Conservation (phyloP, 1,140 invertebrate species). For the Carposina sasakii region DNA sequence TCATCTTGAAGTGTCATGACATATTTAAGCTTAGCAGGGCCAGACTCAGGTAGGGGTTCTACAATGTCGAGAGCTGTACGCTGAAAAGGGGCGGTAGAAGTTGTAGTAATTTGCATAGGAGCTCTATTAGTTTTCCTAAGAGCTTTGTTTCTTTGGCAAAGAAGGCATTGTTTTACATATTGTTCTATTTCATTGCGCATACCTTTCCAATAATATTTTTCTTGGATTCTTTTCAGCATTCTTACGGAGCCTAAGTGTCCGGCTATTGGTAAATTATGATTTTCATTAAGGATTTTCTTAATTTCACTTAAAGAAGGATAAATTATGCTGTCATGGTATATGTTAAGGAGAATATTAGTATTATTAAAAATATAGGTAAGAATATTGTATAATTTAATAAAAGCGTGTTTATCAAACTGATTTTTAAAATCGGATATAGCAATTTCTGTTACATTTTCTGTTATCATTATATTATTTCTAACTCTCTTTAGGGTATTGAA, state of each 20-base stretch:
- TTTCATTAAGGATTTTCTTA: slow-evolving; percentile 20
- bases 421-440: slow-evolving; percentile 25
- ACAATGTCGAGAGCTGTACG: slow-evolving; percentile 19
- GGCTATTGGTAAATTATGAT: slow-evolving; percentile 19
- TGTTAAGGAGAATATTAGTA: slow-evolving; percentile 13
- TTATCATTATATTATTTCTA: slow-evolving; percentile 8
- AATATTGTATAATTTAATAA: slow-evolving; percentile 22
- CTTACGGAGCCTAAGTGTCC: slow-evolving; percentile 12
- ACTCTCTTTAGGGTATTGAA: slow-evolving; percentile 27
- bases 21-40: slow-evolving; percentile 9
- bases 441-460: slow-evolving; percentile 12
- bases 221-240: slow-evolving; percentile 22
- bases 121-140: slow-evolving; percentile 17
- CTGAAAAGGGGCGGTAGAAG: slow-evolving; percentile 17
- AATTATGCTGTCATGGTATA: slow-evolving; percentile 16
- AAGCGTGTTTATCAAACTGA: slow-evolving; percentile 17
- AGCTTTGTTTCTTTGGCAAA: slow-evolving; percentile 26
- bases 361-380: slow-evolving; percentile 19
- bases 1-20: slow-evolving; percentile 25
- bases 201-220: slow-evolving; percentile 23
- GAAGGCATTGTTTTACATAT: slow-evolving; percentile 21
- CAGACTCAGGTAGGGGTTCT: slow-evolving; percentile 22
- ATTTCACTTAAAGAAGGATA: slow-evolving; percentile 20
- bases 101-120: slow-evolving; percentile 26
- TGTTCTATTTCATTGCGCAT: slow-evolving; percentile 27